Evolutionary conservation across 2,797 vertebrate species (phyloP), one percentile per base, ranked within the genome.

Genomic region (Hippocampus kuda): DNA sequence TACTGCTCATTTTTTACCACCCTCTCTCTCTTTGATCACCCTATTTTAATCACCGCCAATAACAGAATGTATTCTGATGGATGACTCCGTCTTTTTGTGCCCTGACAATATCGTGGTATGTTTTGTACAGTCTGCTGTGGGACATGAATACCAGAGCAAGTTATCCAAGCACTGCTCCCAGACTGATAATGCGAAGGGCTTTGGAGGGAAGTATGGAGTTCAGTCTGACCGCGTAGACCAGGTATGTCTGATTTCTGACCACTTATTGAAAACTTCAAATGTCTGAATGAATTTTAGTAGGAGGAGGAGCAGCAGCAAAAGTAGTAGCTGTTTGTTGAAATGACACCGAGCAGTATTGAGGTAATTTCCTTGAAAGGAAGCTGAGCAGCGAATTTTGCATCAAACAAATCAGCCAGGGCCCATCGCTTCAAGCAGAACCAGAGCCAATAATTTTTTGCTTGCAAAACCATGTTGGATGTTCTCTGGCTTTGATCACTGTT

Each of bases 101-200:
- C 30, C 20, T 53, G 5, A 65, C 3, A 22, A 15, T 65, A 26
- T 54, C 15, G 56, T 24, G 51, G 5, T 67, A 22, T 68, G 49
- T 65, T 15, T 49, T 62, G 27, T 10, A 51, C 81, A 98, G 97
- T 97, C 94, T 26, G 96, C 96, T 0, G 94, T 98, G 41, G 96
- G 96, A 68, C 96, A 98, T 0, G 96, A 98, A 65, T 98, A 98
- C 77, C 95, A 96, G 83, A 92, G 92, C 65, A 92, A 93, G 65
- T 84, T 98, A 54, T 93, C 94, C 60, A 94, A 94, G 79, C 95
- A 98, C 78, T 98, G 95, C 81, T 98, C 96, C 2, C 97, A 98
- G 69, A 94, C 94, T 0, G 96, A 98, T 79, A 94, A 93, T 0
- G 92, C 92, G 41, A 94, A 93, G 67, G 97, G 97, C 0, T 98